Percentiles rank a stretch among this genome's conserved stretches.
Evolutionary conservation across 2,797 vertebrate species (phyloP).

Genomic region (Lacerta agilis): DNA sequence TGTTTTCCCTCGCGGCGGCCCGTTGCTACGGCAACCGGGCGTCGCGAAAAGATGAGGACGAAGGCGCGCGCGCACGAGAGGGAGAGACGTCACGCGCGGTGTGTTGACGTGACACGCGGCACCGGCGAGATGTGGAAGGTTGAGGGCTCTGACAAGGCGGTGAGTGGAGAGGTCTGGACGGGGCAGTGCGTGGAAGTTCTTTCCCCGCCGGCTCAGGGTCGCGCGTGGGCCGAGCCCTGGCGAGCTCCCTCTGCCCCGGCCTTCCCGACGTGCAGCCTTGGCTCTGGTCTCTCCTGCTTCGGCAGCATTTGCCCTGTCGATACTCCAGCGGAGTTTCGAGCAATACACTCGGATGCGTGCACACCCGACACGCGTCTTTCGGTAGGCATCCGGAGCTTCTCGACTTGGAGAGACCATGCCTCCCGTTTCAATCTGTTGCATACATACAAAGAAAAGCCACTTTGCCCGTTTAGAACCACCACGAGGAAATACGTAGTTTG

Average conservation of each 20-base stretch:
- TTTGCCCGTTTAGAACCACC: neutral
- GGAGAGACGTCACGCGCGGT: neutral
- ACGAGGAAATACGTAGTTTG: neutral
- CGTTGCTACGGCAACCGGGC: constrained; percentile 45
- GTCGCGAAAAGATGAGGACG: neutral
- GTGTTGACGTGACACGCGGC: constrained; percentile 44
- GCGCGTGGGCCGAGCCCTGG: neutral
- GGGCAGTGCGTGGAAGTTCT: neutral
- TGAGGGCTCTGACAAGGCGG: neutral
- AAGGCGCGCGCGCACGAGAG: rapidly evolving
- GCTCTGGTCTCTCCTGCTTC: neutral
- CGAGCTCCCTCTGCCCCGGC: neutral
- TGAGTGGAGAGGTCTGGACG: constrained; percentile 25
- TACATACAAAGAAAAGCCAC: neutral
- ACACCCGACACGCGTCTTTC: neutral
- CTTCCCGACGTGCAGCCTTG: neutral
- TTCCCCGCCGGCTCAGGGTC: neutral
- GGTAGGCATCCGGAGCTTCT: neutral
- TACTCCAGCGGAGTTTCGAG: too few relatives aligned
- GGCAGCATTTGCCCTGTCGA: neutral
- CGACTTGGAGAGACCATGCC: neutral
- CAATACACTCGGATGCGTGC: neutral
- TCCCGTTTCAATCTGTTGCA: neutral
- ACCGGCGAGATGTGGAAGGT: constrained; percentile 44
- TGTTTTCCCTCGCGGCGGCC: neutral